Evolutionary conservation across 2,113 vertebrate genomes (phyloP).

Genomic region (Mustelus asterias): DNA sequence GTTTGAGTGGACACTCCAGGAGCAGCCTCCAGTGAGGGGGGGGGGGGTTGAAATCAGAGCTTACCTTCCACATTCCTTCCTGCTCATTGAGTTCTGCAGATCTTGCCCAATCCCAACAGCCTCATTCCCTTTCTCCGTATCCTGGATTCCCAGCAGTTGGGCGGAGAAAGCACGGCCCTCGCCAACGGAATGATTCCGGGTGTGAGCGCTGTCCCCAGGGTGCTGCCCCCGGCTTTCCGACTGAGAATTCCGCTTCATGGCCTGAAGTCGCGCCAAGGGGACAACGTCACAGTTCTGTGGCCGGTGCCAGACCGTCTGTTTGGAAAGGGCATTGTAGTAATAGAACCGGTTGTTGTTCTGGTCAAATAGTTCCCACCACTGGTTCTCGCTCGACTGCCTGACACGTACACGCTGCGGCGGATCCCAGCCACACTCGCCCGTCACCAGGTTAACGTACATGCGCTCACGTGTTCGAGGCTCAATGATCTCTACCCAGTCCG

Average conservation of each 20-base stretch:
- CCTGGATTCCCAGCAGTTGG: constrained; percentile 47
- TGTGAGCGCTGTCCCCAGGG: constrained; percentile 10
- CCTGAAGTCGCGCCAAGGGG: constrained; percentile 78
- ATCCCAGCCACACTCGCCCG: constrained; percentile 78
- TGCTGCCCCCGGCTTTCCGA: constrained; percentile 45
- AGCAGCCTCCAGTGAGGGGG: neutral
- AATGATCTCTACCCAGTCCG: constrained; percentile 85
- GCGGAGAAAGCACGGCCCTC: constrained; percentile 49
- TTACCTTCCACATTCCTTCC: constrained; percentile 68
- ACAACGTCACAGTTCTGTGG: constrained; percentile 78
- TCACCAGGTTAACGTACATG: constrained; percentile 79
- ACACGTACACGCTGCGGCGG: constrained; percentile 63
- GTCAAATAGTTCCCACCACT: constrained; percentile 89
- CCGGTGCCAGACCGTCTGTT: constrained; percentile 77
- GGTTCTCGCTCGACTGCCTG: constrained; percentile 74
- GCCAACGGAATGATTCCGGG: constrained; percentile 40
- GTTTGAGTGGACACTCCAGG: neutral
- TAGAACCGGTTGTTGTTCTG: constrained; percentile 76
- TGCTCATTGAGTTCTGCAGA: constrained; percentile 44
- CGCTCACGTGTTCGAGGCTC: constrained; percentile 77
- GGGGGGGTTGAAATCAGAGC: neutral
- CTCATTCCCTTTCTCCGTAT: constrained; percentile 49
- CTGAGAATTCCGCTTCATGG: constrained; percentile 68
- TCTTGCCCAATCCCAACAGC: constrained; percentile 47
- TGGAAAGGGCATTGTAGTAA: constrained; percentile 76